phyloP scores from a whole-genome alignment of 2,888 invertebrate species.

The Cataglyphis rosenhaueri region DNA sequence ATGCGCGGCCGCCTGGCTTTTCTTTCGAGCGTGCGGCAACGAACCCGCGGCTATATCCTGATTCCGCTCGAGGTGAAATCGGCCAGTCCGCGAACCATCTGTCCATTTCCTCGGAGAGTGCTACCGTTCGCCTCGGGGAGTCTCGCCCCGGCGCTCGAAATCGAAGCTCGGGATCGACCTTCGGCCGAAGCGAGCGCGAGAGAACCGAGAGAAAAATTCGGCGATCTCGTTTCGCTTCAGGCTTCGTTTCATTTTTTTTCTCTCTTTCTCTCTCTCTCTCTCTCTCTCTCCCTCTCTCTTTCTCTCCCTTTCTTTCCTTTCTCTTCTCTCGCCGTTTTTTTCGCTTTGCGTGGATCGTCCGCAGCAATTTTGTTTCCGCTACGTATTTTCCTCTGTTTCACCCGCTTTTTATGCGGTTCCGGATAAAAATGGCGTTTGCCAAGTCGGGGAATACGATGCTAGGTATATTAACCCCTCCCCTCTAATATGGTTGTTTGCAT shows the following conservation, averaged over 20 bases:
- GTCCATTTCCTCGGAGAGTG: constrained; percentile 77
- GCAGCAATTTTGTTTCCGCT: constrained; percentile 46
- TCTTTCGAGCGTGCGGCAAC: constrained; percentile 64
- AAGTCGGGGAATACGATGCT: constrained; percentile 24
- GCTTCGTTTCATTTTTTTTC: constrained; percentile 38
- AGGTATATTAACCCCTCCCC: constrained; percentile 27
- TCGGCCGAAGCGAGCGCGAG: constrained; percentile 18
- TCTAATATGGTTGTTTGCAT: constrained; percentile 20
- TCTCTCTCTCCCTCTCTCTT: not conserved
- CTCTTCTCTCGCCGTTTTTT: constrained; percentile 41
- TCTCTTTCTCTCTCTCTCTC: not conserved
- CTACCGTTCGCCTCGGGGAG: constrained; percentile 75
- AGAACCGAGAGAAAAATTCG: constrained; percentile 63
- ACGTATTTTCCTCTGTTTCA: constrained; percentile 40
- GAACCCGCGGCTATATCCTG: constrained; percentile 71
- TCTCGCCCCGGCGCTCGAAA: constrained; percentile 64
- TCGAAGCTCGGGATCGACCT: constrained; percentile 67
- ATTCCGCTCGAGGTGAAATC: constrained; percentile 72
- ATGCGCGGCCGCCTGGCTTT: constrained; percentile 58
- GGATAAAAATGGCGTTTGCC: constrained; percentile 26
- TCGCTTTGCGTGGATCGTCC: constrained; percentile 38
- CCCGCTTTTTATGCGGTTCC: constrained; percentile 22
- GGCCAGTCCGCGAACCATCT: constrained; percentile 75
- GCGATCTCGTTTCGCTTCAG: constrained; percentile 56
- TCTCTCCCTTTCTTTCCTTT: too few species aligned